These are phyloP conservation scores for Dryomyza anilis DNA, from an alignment of 2,888 invertebrate species.

Conservation along the genomic window DNA sequence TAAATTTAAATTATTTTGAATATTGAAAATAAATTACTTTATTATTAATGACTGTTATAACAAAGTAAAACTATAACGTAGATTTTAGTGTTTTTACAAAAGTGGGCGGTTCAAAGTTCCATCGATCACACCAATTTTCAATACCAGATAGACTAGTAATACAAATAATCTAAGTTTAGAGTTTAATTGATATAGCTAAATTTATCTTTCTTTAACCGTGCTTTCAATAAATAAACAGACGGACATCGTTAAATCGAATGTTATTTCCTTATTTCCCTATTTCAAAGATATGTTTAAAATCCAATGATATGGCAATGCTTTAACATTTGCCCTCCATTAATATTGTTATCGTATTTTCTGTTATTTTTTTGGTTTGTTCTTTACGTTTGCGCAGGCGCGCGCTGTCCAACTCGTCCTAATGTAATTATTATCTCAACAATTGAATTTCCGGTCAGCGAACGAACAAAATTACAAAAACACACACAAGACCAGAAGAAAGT, in stretches of 20 bases:
- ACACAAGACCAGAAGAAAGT: neutral
- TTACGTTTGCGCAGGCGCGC: constrained; percentile 30
- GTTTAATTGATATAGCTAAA: too few species aligned
- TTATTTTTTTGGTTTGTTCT: too few species aligned
- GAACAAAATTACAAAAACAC: constrained; percentile 20
- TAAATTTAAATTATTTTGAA: neutral
- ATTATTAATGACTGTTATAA: too few species aligned
- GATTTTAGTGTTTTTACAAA: too few species aligned
- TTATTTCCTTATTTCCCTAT: neutral
- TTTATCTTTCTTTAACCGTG: too few species aligned
- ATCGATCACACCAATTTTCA: too few species aligned
- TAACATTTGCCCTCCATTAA: neutral
- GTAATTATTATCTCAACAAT: constrained; percentile 57
- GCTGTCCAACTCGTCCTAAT: constrained; percentile 50
- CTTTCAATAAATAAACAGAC: too few species aligned
- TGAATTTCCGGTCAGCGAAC: constrained; percentile 54
- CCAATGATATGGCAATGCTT: constrained; percentile 4
- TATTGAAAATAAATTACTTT: too few species aligned
- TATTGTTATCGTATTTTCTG: neutral
- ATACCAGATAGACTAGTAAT: too few species aligned
- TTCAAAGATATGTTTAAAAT: neutral
- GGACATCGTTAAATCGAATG: neutral
- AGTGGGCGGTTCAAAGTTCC: too few species aligned
- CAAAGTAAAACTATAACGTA: too few species aligned
- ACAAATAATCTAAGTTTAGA: too few species aligned